Evolutionary conservation across 2,113 vertebrate species (phyloP), one percentile per base, ranked within the genome.

Genomic region (cattle (Bos taurus)): DNA sequence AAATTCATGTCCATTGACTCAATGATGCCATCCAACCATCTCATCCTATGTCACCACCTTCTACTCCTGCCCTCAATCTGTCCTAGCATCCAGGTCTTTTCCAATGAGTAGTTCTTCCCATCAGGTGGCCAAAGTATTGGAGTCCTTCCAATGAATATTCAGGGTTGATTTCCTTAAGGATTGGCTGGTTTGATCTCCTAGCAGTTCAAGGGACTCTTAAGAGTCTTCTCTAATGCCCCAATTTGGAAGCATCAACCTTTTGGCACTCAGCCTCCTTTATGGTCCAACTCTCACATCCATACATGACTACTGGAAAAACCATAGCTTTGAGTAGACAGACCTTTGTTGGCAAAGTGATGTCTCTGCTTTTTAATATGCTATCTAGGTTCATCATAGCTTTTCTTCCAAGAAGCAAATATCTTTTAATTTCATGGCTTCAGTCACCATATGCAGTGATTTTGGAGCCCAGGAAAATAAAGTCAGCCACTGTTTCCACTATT

Each of bases 231-330:
- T 23, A 71, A 23, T 0, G 0, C 10, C n/a, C 40, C 67, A 71
- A 12, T 40, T 71, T 40, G 19, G 36, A 40, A 40, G 21, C 67
- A 40, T 12, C n/a, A 71, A 40, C 0, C 6, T 40, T 71, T 71
- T 0, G 0, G n/a, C 0, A 0, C 67, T 71, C 5, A 71, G 10
- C 10, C 10, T 71, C 40, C 19, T 71, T 71, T 40, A 40, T 12
- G n/a, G 10, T 40, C n/a, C 67, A 71, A 40, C 19, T 40, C n/a
- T 40, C 19, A 40, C n/a, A 71, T 71, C n/a, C 5, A 71, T 36
- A 36, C 5, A 23, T 71, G 67, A 40, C n/a, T 40, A 71, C 19
- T 40, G 67, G 67, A 71, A 71, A 71, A 71, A 71, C 19, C 19
- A 71, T 6, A 71, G 19, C 19, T 40, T 71, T 71, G 67, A 71